phyloP scores from a whole-genome alignment of 2,888 invertebrate species.

The Andrena flavipes region DNA sequence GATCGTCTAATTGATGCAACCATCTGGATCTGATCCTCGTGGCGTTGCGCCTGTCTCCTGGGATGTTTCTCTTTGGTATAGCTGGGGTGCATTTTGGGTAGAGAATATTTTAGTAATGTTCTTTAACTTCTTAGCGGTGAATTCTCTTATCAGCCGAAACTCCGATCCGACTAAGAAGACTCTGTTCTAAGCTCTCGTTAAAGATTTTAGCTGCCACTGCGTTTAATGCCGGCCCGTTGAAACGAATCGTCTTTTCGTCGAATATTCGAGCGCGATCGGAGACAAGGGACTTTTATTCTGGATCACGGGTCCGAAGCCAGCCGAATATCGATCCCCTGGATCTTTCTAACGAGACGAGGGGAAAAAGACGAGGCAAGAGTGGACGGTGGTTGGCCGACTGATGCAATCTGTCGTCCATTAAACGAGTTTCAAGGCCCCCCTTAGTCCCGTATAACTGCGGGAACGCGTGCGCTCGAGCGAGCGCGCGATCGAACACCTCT shows the following conservation, averaged over 20 bases:
- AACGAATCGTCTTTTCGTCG: slow-evolving; percentile 39
- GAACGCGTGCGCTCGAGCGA: slow-evolving; percentile 34
- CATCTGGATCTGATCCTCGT: not conserved
- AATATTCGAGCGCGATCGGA: slow-evolving; percentile 44
- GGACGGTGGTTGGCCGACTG: slow-evolving; percentile 66
- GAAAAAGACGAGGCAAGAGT: slow-evolving; percentile 31
- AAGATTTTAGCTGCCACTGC: too few relatives aligned
- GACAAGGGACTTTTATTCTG: slow-evolving; percentile 47
- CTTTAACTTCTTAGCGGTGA: too few relatives aligned
- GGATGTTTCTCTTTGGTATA: not conserved
- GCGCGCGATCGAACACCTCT: slow-evolving; percentile 59
- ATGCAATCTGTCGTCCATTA: slow-evolving; percentile 80
- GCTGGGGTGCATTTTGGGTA: not conserved
- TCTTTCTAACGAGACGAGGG: slow-evolving; percentile 60
- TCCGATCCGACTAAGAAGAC: too few relatives aligned
- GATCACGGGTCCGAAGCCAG: slow-evolving; percentile 12
- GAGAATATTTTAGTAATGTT: too few relatives aligned
- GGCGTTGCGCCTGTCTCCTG: not conserved
- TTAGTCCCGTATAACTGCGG: slow-evolving; percentile 55
- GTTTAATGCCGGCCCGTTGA: too few relatives aligned
- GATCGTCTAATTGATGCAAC: slow-evolving; percentile 25
- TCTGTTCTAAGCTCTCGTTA: too few relatives aligned
- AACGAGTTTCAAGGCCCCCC: slow-evolving; percentile 77
- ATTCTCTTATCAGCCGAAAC: too few relatives aligned
- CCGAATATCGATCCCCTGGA: slow-evolving; percentile 55